Base-by-base conservation (phyloP, 1,140 invertebrate species). In the Aplysia californica region DNA sequence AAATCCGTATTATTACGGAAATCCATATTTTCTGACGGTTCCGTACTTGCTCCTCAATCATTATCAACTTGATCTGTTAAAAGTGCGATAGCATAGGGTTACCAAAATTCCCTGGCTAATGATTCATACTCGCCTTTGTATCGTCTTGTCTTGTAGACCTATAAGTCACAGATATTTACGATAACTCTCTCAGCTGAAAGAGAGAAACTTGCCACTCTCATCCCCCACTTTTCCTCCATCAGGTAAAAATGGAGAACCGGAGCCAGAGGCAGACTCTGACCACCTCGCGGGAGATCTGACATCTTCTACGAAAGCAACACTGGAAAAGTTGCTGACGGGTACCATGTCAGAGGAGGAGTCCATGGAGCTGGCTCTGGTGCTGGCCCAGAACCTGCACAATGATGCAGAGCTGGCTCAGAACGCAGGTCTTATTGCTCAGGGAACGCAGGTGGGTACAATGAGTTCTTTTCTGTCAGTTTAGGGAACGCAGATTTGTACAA, bases 191-290 rank as follows among this genome's bases (percentile, higher is more conserved):
- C n/a, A n/a, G n/a, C n/a, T 6, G 20, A 65, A 65, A 3, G 2
- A 15, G 20, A 36, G 5, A 23, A 39, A 29, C n/a, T 38, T 21
- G 39, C 36, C 3, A 35, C 15, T 64, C 6, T 41, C 21, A 38
- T 44, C 29, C 20, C 26, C n/a, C 26, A 64, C 4, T 44, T 39
- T 50, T 35, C n/a, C 5, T 38, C 44, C 68, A 33, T 50, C 69
- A 80, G 86, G 81, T 72, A 84, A 84, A 75, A 83, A 84, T 77
- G 83, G 85, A 41, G 80, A 82, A 35, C 59, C 59, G 65, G 79
- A 78, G 41, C 79, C 79, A 26, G 80, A 80, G 6, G 71, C 75
- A 61, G 81, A 84, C 58, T 81, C 84, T 50, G 77, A 83, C 39
- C 82, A 85, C 35, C 79, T 87, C 31, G 81, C 82, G 21, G 74